Conservation (phyloP, 2,113 vertebrate species). For the Corythornis cristatus region DNA sequence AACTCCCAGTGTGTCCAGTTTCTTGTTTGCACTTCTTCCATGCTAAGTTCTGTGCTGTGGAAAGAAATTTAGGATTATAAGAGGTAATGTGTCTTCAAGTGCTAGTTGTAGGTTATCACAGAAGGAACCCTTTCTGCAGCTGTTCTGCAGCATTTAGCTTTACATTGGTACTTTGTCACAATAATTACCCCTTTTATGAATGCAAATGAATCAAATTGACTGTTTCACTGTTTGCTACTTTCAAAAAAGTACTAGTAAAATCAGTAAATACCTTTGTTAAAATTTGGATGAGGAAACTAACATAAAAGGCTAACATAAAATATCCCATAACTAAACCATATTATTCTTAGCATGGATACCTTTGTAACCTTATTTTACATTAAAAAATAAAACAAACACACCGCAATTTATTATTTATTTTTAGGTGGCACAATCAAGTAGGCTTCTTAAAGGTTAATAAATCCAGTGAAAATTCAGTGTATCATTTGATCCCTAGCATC, state of each 20-base stretch:
- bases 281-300: neutral
- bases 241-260: neutral
- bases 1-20: neutral
- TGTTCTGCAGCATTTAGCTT: neutral
- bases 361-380: neutral
- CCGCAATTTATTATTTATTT: neutral
- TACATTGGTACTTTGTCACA: neutral
- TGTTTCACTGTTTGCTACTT: neutral
- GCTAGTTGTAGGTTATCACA: neutral
- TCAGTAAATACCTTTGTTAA: neutral
- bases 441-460: neutral
- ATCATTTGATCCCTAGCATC: neutral
- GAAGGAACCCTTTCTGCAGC: neutral
- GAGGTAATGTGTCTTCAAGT: neutral
- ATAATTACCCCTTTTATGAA: neutral
- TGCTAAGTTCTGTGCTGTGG: neutral
- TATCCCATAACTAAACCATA: no score
- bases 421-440: neutral
- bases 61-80: neutral
- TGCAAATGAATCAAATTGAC: neutral
- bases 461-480: neutral
- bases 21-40: neutral
- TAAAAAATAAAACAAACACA: no score
- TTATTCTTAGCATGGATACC: neutral
- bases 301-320: no score